These are phyloP conservation scores for Lycodopsis pacificus DNA, from an alignment of 2,797 vertebrate genomes.

Conservation along the genomic window DNA sequence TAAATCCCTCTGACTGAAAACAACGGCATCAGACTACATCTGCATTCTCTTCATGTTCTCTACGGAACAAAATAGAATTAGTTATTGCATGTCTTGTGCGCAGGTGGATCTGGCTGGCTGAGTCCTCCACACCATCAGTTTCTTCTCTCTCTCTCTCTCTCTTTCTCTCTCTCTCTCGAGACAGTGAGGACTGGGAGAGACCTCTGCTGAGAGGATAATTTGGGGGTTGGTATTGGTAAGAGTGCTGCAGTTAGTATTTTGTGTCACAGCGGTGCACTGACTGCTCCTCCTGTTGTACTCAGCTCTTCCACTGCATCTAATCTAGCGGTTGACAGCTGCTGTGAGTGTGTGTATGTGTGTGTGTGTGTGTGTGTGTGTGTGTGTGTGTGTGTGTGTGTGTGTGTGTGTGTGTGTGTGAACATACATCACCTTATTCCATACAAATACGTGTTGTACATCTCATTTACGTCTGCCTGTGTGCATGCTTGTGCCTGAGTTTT, in stretches of 20 bases:
- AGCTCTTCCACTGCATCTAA: constrained; percentile 60
- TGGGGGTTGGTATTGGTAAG: constrained; percentile 73
- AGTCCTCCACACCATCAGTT: constrained; percentile 70
- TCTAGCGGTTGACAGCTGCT: constrained; percentile 54
- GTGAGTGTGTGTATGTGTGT: constrained; percentile 8
- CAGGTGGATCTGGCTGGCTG: constrained; percentile 57
- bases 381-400: no score
- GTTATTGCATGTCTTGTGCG: constrained; percentile 40
- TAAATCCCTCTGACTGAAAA: constrained; percentile 9
- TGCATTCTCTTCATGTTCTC: constrained; percentile 16
- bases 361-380: not conserved
- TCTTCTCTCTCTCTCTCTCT: constrained; percentile 39
- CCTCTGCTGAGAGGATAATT: constrained; percentile 80
- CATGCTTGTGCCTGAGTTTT: not conserved
- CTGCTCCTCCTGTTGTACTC: constrained; percentile 58
- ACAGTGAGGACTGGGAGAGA: constrained; percentile 61
- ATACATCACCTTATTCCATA: not conserved
- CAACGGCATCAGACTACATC: constrained; percentile 16
- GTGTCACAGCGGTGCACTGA: constrained; percentile 65
- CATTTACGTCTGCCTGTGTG: not conserved
- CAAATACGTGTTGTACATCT: constrained; percentile 4
- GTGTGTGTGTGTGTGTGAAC: not conserved
- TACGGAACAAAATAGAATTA: constrained; percentile 32
- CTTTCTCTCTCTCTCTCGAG: constrained; percentile 45
- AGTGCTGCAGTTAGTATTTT: constrained; percentile 74